Evolutionary conservation across 2,888 invertebrate species (phyloP), one percentile per base, ranked within the genome.

Genomic region (Gibbula magus): DNA sequence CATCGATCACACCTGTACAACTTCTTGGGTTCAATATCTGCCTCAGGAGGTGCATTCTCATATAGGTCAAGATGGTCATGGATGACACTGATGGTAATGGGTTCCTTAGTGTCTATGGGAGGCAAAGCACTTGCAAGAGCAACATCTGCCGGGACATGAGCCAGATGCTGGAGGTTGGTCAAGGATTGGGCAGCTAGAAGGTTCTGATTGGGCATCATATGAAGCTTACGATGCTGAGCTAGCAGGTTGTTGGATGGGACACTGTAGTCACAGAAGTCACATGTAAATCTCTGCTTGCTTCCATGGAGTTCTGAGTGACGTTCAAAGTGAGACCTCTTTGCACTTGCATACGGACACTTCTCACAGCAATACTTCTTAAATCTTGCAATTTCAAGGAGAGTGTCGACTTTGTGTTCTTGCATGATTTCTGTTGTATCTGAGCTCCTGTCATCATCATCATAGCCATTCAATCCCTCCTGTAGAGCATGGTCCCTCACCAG

Each of bases 201-300:
- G 80, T 92, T 92, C 80, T 90, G 90, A 79, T 92, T 91, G 5
- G 91, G 91, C 83, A 91, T 89, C 82, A 91, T 86, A 91, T 97
- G 97, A 89, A 97, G 96, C 82, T 95, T 95, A 93, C 95, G 94
- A 90, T 97, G 97, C 91, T 97, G 97, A 53, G 95, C 95, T 87
- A 96, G 96, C 91, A 96, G 96, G 0, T 96, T 96, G 88, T 96
- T 96, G 91, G 96, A 96, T 88, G 96, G 96, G 0, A 97, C 97
- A 1, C 97, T 96, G 93, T 97, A 97, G 93, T 97, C 97, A 92
- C 97, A 97, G 66, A 95, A 94, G 87, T 96, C 95, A 93, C 97
- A 97, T 87, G 95, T 95, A 92, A 96, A 97, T 82, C 96, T 94
- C 92, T 97, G 96, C 88, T 96, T 95, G 0, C 96, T 96, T 3